Evolutionary conservation across 2,113 vertebrate genomes (phyloP).

Genomic region (Indicator indicator): DNA sequence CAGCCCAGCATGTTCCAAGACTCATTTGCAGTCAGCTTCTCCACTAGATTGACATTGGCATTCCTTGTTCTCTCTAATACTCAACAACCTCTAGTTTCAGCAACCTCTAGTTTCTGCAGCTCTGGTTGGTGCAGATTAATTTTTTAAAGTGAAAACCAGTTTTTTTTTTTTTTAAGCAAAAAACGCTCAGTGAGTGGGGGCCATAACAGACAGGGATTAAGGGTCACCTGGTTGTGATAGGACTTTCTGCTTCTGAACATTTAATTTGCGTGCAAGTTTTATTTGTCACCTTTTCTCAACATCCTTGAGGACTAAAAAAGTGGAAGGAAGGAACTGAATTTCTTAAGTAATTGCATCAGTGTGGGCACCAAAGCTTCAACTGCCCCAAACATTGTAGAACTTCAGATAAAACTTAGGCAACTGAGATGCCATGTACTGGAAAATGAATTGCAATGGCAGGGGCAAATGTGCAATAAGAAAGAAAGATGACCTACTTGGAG

Average conservation of each 20-base stretch:
- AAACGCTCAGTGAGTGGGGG: neutral
- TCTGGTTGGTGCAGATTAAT: neutral
- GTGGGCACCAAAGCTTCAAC: neutral
- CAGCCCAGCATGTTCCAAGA: neutral
- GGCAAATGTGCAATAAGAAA: neutral
- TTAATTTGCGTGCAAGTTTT: fast-evolving
- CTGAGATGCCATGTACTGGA: neutral
- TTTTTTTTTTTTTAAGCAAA: no score
- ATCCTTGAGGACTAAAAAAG: neutral
- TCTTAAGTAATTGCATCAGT: neutral
- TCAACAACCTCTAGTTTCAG: neutral
- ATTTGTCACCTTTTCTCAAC: neutral
- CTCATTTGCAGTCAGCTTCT: neutral
- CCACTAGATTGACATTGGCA: neutral
- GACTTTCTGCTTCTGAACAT: neutral
- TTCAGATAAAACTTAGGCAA: neutral
- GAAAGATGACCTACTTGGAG: neutral
- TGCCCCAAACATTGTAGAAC: neutral
- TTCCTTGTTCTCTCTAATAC: neutral
- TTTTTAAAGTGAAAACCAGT: neutral
- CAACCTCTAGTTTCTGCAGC: neutral
- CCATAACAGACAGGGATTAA: neutral
- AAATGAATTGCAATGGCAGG: neutral
- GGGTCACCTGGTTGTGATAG: neutral
- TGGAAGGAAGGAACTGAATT: neutral